Evolutionary conservation across 2,888 invertebrate genomes (phyloP), one percentile per base, ranked within the genome.

Genomic region (Scaptomyza tumidula): DNA sequence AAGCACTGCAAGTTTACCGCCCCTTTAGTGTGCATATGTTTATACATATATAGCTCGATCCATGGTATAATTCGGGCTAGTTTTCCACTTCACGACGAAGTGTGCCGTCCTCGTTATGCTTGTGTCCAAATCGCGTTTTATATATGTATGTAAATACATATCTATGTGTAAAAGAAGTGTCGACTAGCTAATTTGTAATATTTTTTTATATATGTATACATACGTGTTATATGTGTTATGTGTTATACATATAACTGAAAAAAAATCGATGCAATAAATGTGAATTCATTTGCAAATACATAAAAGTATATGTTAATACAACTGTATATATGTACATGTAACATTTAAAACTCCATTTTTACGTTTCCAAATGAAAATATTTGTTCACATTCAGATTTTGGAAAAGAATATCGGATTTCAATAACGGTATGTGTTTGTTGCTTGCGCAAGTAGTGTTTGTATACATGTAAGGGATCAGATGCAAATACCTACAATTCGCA

Each of bases 371-470:
- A 33, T 37, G 3, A 0, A 48, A 11, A 27, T 62, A 43, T 49
- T 35, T 62, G 35, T 62, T 49, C 29, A 19, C 19, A 44, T 62
- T 62, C 29, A 63, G 62, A 62, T 62, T 7, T 62, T 49, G 62
- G 43, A n/a, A 41, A 43, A 41, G 14, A 6, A 45, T 13, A 24
- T 14, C 27, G 24, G n/a, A 6, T 7, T 43, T 6, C 7, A 19
- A 39, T 11, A 45, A 45, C 19, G 13, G 6, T 27, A 35, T 39
- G 19, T 39, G 54, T 11, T 35, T 50, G 45, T 50, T 60, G 45
- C 50, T 35, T 31, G 41, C 10, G 46, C 41, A 53, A 41, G 16
- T 43, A 31, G 29, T 27, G 31, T 16, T 13, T 41, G 7, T 29
- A 48, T 33, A 14, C 39, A 33, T 37, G 35, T 24, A 19, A 73